A percentile compares a stretch with the other conserved stretches of the same genome.
Conservation (phyloP, 92 coral and sea anemone species). For the Bergia puertoricense region DNA sequence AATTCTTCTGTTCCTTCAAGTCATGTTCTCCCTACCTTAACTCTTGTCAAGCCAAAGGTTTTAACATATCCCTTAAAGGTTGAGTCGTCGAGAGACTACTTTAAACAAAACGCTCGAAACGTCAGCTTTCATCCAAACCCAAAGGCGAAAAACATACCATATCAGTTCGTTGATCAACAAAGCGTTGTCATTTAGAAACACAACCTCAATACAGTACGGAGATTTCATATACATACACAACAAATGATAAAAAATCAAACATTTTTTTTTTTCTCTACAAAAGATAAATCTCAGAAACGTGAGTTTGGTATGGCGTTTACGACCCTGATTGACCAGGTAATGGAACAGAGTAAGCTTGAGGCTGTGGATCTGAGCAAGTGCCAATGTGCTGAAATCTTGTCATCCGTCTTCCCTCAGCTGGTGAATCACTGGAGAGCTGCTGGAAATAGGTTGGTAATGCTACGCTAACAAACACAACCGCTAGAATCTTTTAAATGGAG, state of each 20-base stretch:
- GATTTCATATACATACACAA: not conserved
- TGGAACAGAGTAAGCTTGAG: conserved; percentile 16
- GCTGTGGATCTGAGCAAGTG: conserved; percentile 78
- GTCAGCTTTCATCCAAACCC: no score
- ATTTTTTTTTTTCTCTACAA: not conserved
- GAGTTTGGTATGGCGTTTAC: not conserved
- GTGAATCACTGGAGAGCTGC: conserved; percentile 99
- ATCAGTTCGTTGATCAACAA: no score
- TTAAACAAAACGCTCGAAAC: no score
- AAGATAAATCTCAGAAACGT: not conserved
- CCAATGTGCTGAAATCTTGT: conserved; percentile 90
- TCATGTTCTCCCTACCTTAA: no score
- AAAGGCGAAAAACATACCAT: no score
- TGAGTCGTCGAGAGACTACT: no score
- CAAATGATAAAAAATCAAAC: no score
- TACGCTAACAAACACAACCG: not conserved
- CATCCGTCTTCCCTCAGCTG: conserved; percentile 95
- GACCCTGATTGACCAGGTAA: conserved; percentile 21
- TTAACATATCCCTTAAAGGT: no score
- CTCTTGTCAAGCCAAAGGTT: no score
- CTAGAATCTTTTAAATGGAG: no score
- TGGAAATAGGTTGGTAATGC: conserved; percentile 66
- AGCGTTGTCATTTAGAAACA: no score
- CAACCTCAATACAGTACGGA: not conserved
- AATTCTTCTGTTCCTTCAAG: no score